Evolutionary conservation across 2,113 vertebrate genomes (phyloP), one percentile per base, ranked within the genome.

Genomic region (Crotalus helleri): DNA sequence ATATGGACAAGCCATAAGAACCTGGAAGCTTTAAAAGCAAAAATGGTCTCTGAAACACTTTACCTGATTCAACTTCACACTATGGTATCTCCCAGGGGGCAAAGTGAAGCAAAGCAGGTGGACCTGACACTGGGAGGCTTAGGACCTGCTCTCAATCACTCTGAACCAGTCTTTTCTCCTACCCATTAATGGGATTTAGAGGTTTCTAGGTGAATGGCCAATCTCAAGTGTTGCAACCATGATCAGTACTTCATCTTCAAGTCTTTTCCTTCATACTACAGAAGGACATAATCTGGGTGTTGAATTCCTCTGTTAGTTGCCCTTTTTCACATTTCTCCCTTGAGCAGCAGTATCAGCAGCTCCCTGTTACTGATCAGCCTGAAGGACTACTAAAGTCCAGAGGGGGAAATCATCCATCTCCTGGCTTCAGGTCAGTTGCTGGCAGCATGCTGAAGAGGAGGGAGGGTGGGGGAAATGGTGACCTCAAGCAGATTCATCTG

Each of bases 401-500:
- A 81, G 17, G 6, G 39, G 69, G 6, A 21, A 21, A 39, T 39
- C 33, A 19, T 39, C 33, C 33, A 81, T 81, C 15, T 39, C 69
- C 13, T 74, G 69, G 15, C 69, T 74, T 74, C 0, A 0, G 91
- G 24, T 94, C 69, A 81, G 1, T 59, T 87, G 11, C 7, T 90
- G 3, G 0, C 0, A 46, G 21, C 10, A 59, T 89, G 88, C 92
- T 92, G 7, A 9, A n/a, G 26, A 51, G 21, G 8, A 7, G 0
- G 9, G 29, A 87, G 26, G 15, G 44, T 19, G 8, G 3, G 51
- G 90, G 12, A 96, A 94, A 39, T 0, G 0, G 85, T 92, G 94
- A 94, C 90, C 94, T 95, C 94, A 23, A 17, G n/a, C 17, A 51
- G 90, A 61, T 33, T 19, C 54, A 91, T 90, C 88, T 93, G 91